Evolutionary conservation across 2,888 invertebrate species (phyloP).

Genomic region (Hymenopus coronatus): DNA sequence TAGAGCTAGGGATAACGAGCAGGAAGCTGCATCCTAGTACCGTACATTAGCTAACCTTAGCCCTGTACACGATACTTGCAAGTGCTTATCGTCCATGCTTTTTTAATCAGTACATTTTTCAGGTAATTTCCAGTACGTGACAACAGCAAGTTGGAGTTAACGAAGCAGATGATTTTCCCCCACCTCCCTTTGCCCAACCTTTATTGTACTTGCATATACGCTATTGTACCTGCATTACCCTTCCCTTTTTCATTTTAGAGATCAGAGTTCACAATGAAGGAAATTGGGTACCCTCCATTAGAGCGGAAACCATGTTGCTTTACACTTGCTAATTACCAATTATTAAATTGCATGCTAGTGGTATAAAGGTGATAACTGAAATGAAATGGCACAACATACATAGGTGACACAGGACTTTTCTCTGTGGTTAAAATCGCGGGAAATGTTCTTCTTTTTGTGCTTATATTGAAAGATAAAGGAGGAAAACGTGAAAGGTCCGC

Average conservation of each 20-base stretch:
- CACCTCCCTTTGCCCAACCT: background rate
- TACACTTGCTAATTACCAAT: background rate
- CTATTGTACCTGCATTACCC: background rate
- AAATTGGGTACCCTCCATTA: background rate
- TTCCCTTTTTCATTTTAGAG: background rate
- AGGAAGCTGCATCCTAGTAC: background rate
- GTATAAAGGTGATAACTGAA: background rate
- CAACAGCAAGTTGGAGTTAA: background rate
- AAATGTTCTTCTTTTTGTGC: background rate
- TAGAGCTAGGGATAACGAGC: too few relatives aligned
- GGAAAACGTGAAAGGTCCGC: background rate
- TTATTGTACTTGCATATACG: background rate
- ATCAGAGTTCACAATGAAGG: background rate
- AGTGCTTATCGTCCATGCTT: background rate
- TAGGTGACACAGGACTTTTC: background rate
- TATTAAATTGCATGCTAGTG: background rate
- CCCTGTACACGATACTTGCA: background rate
- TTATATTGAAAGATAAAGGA: background rate
- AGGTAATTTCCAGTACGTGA: background rate
- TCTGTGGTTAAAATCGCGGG: background rate
- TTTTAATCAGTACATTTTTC: background rate
- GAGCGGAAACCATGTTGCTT: background rate
- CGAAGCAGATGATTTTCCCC: background rate
- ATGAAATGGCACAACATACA: background rate
- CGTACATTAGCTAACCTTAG: background rate